Percentiles rank a stretch among this genome's conserved stretches.
These are phyloP conservation scores for Pyxicephalus adspersus DNA, from an alignment of 2,113 vertebrate species.

Conservation along the genomic window DNA sequence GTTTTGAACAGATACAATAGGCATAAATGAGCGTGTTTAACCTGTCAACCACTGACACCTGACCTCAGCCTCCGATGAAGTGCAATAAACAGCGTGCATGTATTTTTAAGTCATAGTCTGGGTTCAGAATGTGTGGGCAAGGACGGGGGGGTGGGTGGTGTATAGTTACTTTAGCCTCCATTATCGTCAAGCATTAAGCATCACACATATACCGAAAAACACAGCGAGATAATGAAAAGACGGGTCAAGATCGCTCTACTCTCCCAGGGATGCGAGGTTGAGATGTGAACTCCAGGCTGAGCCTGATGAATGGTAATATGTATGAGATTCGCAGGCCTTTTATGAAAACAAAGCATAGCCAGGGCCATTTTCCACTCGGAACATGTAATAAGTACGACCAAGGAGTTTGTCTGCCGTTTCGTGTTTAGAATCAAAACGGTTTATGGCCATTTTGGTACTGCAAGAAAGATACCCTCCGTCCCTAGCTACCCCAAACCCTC, in stretches of 20 bases:
- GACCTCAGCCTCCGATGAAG: slow-evolving; percentile 15
- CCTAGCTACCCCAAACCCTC: too few relatives aligned
- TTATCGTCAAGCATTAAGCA: slow-evolving; percentile 44
- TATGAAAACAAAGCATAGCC: background rate
- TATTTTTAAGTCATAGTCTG: slow-evolving; percentile 18
- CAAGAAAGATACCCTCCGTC: too few relatives aligned
- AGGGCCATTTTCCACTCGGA: background rate
- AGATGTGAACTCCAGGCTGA: slow-evolving; percentile 24
- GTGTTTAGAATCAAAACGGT: too few relatives aligned
- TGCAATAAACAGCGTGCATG: slow-evolving; percentile 12
- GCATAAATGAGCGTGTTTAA: slow-evolving; percentile 48
- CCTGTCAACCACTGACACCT: slow-evolving; percentile 47
- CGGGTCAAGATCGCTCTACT: slow-evolving; percentile 45
- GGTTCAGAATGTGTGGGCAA: background rate
- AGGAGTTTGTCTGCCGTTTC: too few relatives aligned
- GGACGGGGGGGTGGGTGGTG: background rate
- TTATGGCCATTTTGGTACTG: too few relatives aligned
- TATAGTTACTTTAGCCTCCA: slow-evolving; percentile 40
- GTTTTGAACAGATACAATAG: slow-evolving; percentile 16
- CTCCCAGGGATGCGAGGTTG: slow-evolving; percentile 34
- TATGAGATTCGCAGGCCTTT: background rate
- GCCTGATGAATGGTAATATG: slow-evolving; percentile 35
- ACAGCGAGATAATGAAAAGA: slow-evolving; percentile 49
- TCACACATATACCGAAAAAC: slow-evolving; percentile 40
- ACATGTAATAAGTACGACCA: background rate